Percentiles rank a stretch among this genome's conserved stretches.
phyloP scores from a whole-genome alignment of 2,797 vertebrate species.

The Lindbergichthys nudifrons region DNA sequence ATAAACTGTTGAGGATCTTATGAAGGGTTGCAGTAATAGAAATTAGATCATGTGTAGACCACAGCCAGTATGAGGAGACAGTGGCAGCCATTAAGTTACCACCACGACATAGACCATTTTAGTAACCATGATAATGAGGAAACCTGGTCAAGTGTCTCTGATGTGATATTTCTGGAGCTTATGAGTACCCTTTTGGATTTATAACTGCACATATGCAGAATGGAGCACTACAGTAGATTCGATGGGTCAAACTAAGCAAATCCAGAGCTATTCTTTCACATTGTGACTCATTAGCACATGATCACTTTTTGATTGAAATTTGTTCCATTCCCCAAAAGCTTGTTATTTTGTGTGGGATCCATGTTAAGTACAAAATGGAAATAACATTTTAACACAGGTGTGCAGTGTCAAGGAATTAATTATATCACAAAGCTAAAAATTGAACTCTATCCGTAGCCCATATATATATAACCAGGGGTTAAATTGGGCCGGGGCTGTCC shows the following conservation, averaged over 20 bases:
- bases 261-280: neutral
- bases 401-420: neutral
- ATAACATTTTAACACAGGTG: conserved; percentile 8
- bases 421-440: neutral
- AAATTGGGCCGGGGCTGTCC: too few relatives aligned
- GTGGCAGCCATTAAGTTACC: neutral
- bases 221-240: neutral
- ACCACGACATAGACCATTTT: neutral
- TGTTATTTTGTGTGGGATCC: neutral
- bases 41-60: neutral
- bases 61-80: neutral
- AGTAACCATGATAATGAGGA: neutral
- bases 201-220: neutral
- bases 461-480: too few relatives aligned
- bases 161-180: neutral
- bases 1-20: neutral
- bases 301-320: neutral
- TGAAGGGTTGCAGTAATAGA: neutral
- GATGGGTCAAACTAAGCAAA: conserved; percentile 3
- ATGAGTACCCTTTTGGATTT: conserved; percentile 1
- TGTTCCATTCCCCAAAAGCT: neutral
- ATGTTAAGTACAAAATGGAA: neutral
- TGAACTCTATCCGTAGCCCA: neutral
- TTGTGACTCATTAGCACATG: conserved; percentile 3
- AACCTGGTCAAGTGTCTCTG: neutral